Evolutionary conservation across 2,797 vertebrate genomes (phyloP).

Genomic region (Sebastes wilsoni): DNA sequence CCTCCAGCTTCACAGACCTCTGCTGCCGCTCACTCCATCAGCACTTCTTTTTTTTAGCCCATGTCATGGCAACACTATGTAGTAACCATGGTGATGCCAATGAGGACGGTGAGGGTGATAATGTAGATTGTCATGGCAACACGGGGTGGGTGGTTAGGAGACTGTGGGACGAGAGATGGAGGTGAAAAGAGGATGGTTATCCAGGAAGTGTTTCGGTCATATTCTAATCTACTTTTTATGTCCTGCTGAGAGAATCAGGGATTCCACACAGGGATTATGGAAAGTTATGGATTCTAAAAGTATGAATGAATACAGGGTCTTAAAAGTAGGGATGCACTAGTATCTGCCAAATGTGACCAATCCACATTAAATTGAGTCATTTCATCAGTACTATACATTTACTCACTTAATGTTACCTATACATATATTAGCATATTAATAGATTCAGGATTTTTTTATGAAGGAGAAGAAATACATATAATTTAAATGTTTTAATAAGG

Average conservation of each 20-base stretch:
- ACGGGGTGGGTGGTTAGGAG: slow-evolving; percentile 42
- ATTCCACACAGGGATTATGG: neutral
- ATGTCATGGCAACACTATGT: slow-evolving; percentile 36
- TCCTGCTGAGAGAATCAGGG: neutral
- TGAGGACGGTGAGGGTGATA: slow-evolving; percentile 47
- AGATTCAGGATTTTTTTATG: neutral
- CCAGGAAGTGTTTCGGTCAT: neutral
- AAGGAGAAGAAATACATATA: no score
- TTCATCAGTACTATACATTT: neutral
- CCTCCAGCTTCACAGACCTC: slow-evolving; percentile 25
- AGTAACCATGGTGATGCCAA: slow-evolving; percentile 46
- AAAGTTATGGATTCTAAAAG: neutral
- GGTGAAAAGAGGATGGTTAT: neutral
- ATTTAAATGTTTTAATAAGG: no score
- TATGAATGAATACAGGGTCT: neutral
- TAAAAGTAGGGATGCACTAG: neutral
- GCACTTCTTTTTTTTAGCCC: slow-evolving; percentile 10
- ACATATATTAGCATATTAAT: neutral
- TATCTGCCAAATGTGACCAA: neutral
- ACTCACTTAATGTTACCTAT: neutral
- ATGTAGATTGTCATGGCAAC: slow-evolving; percentile 84
- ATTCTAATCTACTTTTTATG: neutral
- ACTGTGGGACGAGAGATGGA: slow-evolving; percentile 14
- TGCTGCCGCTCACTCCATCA: slow-evolving; percentile 3
- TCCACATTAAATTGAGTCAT: neutral